Evolutionary conservation across 2,888 invertebrate species (phyloP), one percentile per base, ranked within the genome.

Genomic region (Lithophane semibrunnea): DNA sequence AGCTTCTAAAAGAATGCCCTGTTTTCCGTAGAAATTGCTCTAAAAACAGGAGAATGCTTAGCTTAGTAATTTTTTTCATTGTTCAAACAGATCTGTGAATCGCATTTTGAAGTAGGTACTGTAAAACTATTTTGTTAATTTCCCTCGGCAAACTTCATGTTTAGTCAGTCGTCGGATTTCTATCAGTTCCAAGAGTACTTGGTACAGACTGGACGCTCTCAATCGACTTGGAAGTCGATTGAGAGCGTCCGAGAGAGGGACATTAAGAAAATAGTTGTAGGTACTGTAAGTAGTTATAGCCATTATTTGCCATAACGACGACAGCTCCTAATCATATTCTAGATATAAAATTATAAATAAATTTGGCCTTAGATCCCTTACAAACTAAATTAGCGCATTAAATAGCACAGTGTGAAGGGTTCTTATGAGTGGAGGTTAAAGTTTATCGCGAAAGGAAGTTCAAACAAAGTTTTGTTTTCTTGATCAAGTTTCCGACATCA

Each of bases 381-480:
- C 18, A 29, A 13, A 47, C 2, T 47, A 68, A 47, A 79, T 77
- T 29, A 58, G 8, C 18, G n/a, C n/a, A 64, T 1, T 37, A 80
- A 24, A 49, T 18, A 21, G 42, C 47, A 37, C 21, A 56, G 37
- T 78, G 16, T 42, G 9, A 52, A 44, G n/a, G 9, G 21, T 21
- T 60, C 24, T 18, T 65, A 54, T 8, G 10, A 72, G 2, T 5
- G 18, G 37, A 81, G 52, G 37, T 47, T 44, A 66, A n/a, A 75
- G 54, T 21, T 66, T 74, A 81, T 75, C 65, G 16, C 24, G 13
- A 75, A 18, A 75, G 24, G 52, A 60, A 37, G 24, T 29, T 56
- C 24, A n/a, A 72, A n/a, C 42, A 12, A 71, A 54, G 24, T 21
- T 44, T 37, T 76, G 37, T 18, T 4, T 4, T 37, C 44, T 29